These are phyloP conservation scores for Gandaritis pyraliata DNA, from an alignment of 2,888 invertebrate genomes.

Conservation along the genomic window DNA sequence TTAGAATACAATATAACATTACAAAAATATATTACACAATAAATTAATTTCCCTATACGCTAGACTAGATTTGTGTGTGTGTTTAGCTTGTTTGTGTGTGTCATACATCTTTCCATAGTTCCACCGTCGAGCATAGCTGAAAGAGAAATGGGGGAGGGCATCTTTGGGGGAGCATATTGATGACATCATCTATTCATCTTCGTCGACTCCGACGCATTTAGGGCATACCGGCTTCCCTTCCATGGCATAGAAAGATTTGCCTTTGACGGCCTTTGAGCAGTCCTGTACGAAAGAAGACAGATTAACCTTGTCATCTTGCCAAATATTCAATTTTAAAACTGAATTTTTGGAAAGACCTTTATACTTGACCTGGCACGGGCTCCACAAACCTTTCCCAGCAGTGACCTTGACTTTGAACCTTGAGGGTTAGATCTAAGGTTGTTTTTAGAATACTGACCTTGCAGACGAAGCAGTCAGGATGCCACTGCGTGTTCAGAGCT, in stretches of 20 bases:
- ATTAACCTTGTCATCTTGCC: constrained; percentile 47
- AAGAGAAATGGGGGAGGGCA: constrained; percentile 76
- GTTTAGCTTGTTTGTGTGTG: constrained; percentile 54
- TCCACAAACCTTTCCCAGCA: constrained; percentile 40
- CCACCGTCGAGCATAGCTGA: constrained; percentile 77
- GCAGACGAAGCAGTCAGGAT: constrained; percentile 99
- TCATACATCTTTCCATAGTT: constrained; percentile 52
- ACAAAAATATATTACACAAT: constrained; percentile 80
- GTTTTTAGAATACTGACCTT: constrained; percentile 89
- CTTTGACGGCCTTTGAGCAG: constrained; percentile 96
- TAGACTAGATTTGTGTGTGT: constrained; percentile 58
- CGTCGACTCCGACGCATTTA: constrained; percentile 95
- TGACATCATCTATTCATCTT: constrained; percentile 87
- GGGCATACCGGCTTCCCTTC: constrained; percentile 98
- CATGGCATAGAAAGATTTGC: constrained; percentile 98
- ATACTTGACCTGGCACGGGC: constrained; percentile 71
- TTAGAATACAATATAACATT: constrained; percentile 81
- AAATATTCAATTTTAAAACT: constrained; percentile 43
- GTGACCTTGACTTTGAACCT: constrained; percentile 12
- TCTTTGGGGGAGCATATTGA: constrained; percentile 69
- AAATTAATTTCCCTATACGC: constrained; percentile 69
- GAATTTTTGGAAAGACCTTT: constrained; percentile 44
- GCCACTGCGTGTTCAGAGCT: constrained; percentile 98
- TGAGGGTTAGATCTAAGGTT: constrained; percentile 5
- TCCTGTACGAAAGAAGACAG: constrained; percentile 87